These are phyloP conservation scores for Drosophila leontia DNA, from an alignment of 1,140 invertebrate species.

Conservation along the genomic window DNA sequence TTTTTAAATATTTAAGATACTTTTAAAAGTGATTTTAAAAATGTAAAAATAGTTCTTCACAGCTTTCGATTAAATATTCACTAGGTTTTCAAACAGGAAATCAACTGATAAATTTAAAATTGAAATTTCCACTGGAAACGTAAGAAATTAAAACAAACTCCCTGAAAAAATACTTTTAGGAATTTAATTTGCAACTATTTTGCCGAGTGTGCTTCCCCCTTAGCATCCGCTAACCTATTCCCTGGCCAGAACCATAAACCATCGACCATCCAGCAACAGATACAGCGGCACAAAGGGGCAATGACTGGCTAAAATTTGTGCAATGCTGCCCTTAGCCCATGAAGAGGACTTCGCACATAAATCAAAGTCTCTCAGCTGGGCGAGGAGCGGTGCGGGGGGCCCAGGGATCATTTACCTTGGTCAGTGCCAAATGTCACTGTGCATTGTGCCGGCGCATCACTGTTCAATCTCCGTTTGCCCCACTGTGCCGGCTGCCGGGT, in stretches of 20 bases:
- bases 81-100: not conserved
- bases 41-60: too few species aligned
- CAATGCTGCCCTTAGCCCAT: constrained; percentile 42
- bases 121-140: not conserved
- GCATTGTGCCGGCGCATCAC: constrained; percentile 24
- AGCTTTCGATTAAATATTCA: not conserved
- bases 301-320: constrained; percentile 70
- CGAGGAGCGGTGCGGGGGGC: not conserved
- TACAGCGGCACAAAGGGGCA: constrained; percentile 60
- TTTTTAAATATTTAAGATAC: not conserved
- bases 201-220: constrained; percentile 10
- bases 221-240: constrained; percentile 29
- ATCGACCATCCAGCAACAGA: constrained; percentile 35
- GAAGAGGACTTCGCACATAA: constrained; percentile 75
- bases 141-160: too few species aligned
- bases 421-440: constrained; percentile 50
- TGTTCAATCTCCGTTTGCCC: constrained; percentile 42
- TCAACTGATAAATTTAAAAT: not conserved
- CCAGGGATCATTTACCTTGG: constrained; percentile 47
- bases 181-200: not conserved
- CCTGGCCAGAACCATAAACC: constrained; percentile 44
- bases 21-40: too few species aligned
- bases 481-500: constrained; percentile 54
- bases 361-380: constrained; percentile 50
- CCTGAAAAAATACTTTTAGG: not conserved